phyloP scores from a whole-genome alignment of 1,140 invertebrate species.

The Hesperophylax magnus region DNA sequence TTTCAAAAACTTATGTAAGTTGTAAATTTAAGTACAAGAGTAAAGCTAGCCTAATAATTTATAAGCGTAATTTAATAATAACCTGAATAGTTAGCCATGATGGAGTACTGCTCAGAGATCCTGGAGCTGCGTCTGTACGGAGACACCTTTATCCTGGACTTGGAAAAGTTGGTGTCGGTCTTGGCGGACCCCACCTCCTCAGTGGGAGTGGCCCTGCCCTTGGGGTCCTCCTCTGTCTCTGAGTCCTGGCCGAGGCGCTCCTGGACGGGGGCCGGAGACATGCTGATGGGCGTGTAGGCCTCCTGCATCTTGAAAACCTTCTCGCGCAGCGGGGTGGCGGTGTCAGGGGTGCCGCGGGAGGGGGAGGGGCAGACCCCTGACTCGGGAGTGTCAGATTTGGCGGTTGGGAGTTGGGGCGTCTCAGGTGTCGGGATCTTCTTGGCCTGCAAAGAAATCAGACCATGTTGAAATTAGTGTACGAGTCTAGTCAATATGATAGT shows the following conservation, averaged over 20 bases:
- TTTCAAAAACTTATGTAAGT: too few relatives aligned
- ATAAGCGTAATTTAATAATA: background rate
- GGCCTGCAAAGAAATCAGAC: slow-evolving; percentile 40
- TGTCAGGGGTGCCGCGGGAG: slow-evolving; percentile 35
- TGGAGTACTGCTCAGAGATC: slow-evolving; percentile 62
- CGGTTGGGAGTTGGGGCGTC: slow-evolving; percentile 49
- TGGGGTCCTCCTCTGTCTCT: slow-evolving; percentile 53
- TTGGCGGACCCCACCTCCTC: slow-evolving; percentile 58
- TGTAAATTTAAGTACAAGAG: too few relatives aligned
- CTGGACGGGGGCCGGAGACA: slow-evolving; percentile 59
- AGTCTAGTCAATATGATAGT: too few relatives aligned
- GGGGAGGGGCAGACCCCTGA: slow-evolving; percentile 9
- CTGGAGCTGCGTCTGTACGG: slow-evolving; percentile 65
- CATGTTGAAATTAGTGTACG: too few relatives aligned
- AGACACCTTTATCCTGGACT: slow-evolving; percentile 67
- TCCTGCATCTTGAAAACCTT: slow-evolving; percentile 66
- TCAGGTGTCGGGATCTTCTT: slow-evolving; percentile 56
- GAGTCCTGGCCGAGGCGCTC: slow-evolving; percentile 52
- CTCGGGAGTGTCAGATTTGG: slow-evolving; percentile 41
- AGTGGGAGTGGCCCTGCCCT: background rate
- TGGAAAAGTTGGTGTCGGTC: slow-evolving; percentile 66
- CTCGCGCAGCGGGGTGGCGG: slow-evolving; percentile 44
- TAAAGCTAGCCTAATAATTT: too few relatives aligned
- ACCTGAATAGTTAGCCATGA: slow-evolving; percentile 67
- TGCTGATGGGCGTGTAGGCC: slow-evolving; percentile 59